phyloP scores from a whole-genome alignment of 2,113 vertebrate species.

The Xyrauchen texanus region DNA sequence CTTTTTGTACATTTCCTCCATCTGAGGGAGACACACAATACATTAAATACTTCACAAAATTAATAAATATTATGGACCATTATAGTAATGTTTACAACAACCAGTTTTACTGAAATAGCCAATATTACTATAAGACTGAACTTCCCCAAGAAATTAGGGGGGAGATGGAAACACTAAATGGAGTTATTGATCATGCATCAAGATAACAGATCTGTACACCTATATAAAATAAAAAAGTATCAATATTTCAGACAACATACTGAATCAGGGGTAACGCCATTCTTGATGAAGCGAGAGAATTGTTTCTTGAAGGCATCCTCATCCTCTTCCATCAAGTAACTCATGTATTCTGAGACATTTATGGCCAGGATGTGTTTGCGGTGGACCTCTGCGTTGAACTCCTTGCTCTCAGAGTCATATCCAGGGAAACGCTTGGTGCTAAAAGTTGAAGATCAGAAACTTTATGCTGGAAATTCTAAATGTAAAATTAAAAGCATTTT shows the following conservation, averaged over 20 bases:
- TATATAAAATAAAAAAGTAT: no score
- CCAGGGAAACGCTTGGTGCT: slow-evolving; percentile 99
- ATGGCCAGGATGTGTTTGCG: slow-evolving; percentile 97
- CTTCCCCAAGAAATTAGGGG: no score
- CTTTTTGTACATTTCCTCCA: slow-evolving; percentile 97
- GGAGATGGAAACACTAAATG: no score
- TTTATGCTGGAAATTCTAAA: no score
- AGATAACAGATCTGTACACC: no score
- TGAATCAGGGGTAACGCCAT: slow-evolving; percentile 84
- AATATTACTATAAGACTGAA: no score
- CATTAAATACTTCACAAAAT: no score
- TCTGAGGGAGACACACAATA: slow-evolving; percentile 67
- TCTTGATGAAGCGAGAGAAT: slow-evolving; percentile 97
- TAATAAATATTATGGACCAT: no score
- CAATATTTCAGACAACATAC: slow-evolving; percentile 66
- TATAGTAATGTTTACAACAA: no score
- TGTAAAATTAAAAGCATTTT: no score
- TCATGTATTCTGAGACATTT: slow-evolving; percentile 96
- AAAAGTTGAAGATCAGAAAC: slow-evolving; percentile 13
- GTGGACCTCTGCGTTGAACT: slow-evolving; percentile 96
- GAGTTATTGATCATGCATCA: no score
- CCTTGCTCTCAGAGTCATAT: slow-evolving; percentile 94
- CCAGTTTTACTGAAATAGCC: no score
- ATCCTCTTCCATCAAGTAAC: slow-evolving; percentile 92
- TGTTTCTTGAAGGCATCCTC: slow-evolving; percentile 97